A percentile compares a stretch with the other conserved stretches of the same genome.
Conservation (phyloP, 2,797 vertebrate genomes). For the Decapterus maruadsi region DNA sequence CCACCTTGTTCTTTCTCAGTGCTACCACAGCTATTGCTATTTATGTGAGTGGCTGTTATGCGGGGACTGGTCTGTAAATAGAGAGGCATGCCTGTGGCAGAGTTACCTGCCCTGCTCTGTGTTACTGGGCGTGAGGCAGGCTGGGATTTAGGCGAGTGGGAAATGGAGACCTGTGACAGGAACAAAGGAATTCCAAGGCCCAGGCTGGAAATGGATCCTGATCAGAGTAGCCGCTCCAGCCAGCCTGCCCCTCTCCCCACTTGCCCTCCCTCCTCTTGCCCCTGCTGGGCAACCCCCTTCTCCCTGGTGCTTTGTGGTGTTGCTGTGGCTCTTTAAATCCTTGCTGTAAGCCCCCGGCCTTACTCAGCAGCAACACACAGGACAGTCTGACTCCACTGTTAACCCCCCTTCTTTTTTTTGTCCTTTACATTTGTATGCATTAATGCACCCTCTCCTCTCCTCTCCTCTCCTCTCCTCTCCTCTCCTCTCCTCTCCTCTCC, state of each 20-base stretch:
- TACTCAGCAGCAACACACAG: slow-evolving; percentile 77
- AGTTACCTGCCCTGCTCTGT: slow-evolving; percentile 82
- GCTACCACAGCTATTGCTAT: slow-evolving; percentile 56
- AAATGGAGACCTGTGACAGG: slow-evolving; percentile 84
- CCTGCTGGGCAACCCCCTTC: slow-evolving; percentile 73
- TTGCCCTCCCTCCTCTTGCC: slow-evolving; percentile 56
- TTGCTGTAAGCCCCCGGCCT: slow-evolving; percentile 77
- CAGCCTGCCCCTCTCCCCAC: slow-evolving; percentile 57
- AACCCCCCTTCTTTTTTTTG: slow-evolving; percentile 43
- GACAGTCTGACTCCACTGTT: slow-evolving; percentile 74
- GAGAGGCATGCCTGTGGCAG: slow-evolving; percentile 80
- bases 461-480: neutral
- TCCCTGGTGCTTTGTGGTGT: slow-evolving; percentile 79
- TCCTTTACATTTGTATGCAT: too few relatives aligned
- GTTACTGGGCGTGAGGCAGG: slow-evolving; percentile 80
- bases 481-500: slow-evolving; percentile 24
- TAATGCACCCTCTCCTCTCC: neutral
- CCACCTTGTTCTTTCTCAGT: slow-evolving; percentile 38
- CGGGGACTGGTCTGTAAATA: slow-evolving; percentile 77
- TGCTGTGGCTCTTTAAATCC: slow-evolving; percentile 83
- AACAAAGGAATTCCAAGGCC: slow-evolving; percentile 86
- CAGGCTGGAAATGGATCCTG: slow-evolving; percentile 82
- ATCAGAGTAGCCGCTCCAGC: slow-evolving; percentile 77
- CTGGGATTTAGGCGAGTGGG: slow-evolving; percentile 78
- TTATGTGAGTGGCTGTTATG: slow-evolving; percentile 63